A percentile compares a stretch with the other conserved stretches of the same genome.
phyloP scores from a whole-genome alignment of 2,888 invertebrate species.

The Leptinotarsa haldemani region DNA sequence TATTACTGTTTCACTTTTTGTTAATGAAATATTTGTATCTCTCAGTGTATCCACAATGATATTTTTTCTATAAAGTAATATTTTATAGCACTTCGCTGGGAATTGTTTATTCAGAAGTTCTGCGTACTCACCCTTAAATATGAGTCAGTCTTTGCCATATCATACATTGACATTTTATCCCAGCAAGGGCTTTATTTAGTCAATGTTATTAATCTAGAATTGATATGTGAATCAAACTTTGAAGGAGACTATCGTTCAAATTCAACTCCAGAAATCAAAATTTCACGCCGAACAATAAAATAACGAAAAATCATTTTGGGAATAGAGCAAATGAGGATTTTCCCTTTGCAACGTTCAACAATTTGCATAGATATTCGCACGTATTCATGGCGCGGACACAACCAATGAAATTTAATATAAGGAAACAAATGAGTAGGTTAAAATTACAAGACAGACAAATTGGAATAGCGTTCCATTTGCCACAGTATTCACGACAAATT shows the following conservation, averaged over 20 bases:
- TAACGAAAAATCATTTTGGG: slow-evolving; percentile 5
- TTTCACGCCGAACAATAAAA: slow-evolving; percentile 1
- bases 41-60: no score
- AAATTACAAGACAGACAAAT: slow-evolving; percentile 44
- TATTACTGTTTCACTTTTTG: no score
- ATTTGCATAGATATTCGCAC: slow-evolving; percentile 37
- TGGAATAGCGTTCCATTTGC: slow-evolving; percentile 42
- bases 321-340: slow-evolving; percentile 15
- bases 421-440: slow-evolving; percentile 45
- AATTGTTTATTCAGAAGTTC: no score
- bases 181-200: no score
- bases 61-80: no score
- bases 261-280: neutral
- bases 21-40: no score
- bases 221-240: neutral
- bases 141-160: no score
- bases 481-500: slow-evolving; percentile 44
- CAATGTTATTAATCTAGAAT: no score
- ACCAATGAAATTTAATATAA: slow-evolving; percentile 44
- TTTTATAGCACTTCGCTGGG: no score
- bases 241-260: neutral
- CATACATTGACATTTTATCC: no score
- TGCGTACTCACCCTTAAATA: no score
- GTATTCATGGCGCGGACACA: slow-evolving; percentile 36
- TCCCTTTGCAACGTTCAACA: slow-evolving; percentile 5